phyloP scores from a whole-genome alignment of 2,888 invertebrate species.

The Athrips mouffetella region DNA sequence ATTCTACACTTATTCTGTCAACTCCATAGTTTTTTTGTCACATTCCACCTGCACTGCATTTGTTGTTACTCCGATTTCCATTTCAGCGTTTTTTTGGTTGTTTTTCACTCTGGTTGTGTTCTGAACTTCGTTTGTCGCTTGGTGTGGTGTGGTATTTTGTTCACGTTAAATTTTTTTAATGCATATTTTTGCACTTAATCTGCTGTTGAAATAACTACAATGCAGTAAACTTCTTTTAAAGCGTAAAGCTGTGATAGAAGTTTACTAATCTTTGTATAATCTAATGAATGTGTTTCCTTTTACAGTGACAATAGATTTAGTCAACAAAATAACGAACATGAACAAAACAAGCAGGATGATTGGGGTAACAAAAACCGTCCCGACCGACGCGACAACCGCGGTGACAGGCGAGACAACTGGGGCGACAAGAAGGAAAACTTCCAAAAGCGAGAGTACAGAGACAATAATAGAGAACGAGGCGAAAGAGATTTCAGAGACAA shows the following conservation, averaged over 20 bases:
- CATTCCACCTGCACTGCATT: conserved; percentile 36
- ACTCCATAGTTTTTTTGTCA: conserved; percentile 27
- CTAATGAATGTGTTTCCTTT: conserved; percentile 14
- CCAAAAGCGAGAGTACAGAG: conserved; percentile 38
- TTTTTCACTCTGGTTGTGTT: conserved; percentile 23
- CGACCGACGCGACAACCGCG: conserved; percentile 28
- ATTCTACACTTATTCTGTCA: conserved; percentile 15
- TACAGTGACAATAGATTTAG: conserved; percentile 27
- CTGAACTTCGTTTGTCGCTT: conserved; percentile 34
- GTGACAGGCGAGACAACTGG: conserved; percentile 27
- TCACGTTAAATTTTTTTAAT: neutral
- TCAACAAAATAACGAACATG: conserved; percentile 38
- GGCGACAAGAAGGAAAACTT: conserved; percentile 37
- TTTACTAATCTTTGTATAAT: too few relatives aligned
- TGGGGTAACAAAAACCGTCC: conserved; percentile 31
- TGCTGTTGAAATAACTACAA: too few relatives aligned
- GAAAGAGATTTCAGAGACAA: too few relatives aligned
- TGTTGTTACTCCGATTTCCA: conserved; percentile 30
- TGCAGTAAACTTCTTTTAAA: too few relatives aligned
- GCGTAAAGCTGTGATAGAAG: too few relatives aligned
- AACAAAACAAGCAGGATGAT: conserved; percentile 37
- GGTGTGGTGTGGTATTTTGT: conserved; percentile 38
- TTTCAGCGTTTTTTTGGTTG: conserved; percentile 37
- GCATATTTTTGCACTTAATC: neutral
- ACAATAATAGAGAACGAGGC: too few relatives aligned